Percentiles rank a stretch among this genome's conserved stretches.
Evolutionary conservation across 2,888 invertebrate genomes (phyloP).

Genomic region (Orthonevra nobilis): DNA sequence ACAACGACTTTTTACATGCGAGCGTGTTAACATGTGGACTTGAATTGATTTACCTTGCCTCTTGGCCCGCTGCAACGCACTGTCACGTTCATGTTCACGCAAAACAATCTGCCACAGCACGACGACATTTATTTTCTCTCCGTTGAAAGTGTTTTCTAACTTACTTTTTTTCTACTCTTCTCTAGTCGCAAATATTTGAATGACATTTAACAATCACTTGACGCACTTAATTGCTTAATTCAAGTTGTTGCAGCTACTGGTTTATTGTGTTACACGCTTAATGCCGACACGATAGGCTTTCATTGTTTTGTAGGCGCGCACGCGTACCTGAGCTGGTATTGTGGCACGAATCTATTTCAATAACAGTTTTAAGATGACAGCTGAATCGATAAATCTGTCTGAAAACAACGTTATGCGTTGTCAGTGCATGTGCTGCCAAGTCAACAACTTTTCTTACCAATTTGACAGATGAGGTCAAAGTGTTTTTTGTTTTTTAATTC

Average conservation of each 20-base stretch:
- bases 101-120: slow-evolving; percentile 6
- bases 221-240: slow-evolving; percentile 59
- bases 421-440: slow-evolving; percentile 31
- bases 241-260: slow-evolving; percentile 24
- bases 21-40: slow-evolving; percentile 56
- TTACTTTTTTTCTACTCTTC: slow-evolving; percentile 16
- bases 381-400: slow-evolving; percentile 46
- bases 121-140: slow-evolving; percentile 52
- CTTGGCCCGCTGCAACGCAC: slow-evolving; percentile 30
- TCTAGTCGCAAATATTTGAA: slow-evolving; percentile 53
- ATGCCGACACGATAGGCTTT: background rate
- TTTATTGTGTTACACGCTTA: slow-evolving; percentile 43
- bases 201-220: slow-evolving; percentile 59
- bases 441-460: slow-evolving; percentile 28
- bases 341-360: slow-evolving; percentile 19
- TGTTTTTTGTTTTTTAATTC: slow-evolving; percentile 13
- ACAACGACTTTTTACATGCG: slow-evolving; percentile 61
- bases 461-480: slow-evolving; percentile 45
- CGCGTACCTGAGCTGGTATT: background rate
- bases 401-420: slow-evolving; percentile 25
- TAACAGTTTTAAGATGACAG: slow-evolving; percentile 48
- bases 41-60: slow-evolving; percentile 11
- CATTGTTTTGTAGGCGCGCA: background rate
- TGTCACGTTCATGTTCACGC: slow-evolving; percentile 53
- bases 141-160: slow-evolving; percentile 52